phyloP scores from a whole-genome alignment of 2,113 vertebrate species.

The Prionailurus viverrinus region DNA sequence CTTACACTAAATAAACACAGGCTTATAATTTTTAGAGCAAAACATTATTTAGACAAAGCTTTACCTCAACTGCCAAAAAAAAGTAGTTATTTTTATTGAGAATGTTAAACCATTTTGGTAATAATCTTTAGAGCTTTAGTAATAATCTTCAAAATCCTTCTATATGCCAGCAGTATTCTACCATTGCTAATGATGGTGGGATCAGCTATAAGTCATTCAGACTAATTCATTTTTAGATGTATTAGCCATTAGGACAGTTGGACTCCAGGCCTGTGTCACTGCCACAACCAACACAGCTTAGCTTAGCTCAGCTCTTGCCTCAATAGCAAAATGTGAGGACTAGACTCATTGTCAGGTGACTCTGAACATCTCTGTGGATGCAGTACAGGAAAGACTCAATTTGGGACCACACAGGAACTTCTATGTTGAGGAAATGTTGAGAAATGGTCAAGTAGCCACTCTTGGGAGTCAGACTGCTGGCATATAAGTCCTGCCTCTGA shows the following conservation, averaged over 20 bases:
- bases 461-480: neutral
- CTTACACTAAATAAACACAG: neutral
- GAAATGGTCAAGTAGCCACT: neutral
- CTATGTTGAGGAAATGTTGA: neutral
- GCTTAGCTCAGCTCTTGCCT: neutral
- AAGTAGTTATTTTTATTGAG: neutral
- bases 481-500: neutral
- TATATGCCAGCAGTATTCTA: neutral
- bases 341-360: fast-evolving
- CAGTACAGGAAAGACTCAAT: neutral
- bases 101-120: neutral
- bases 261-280: neutral
- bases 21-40: neutral
- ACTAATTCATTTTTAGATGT: neutral
- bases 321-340: neutral
- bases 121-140: neutral
- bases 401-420: neutral
- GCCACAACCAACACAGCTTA: neutral
- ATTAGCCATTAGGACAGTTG: neutral
- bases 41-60: neutral
- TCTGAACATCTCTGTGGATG: neutral
- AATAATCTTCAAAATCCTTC: neutral
- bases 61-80: neutral
- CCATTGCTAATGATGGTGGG: neutral
- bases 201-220: neutral